Base-by-base conservation (phyloP, 2,888 invertebrate genomes). In the Cephus pygmeus region DNA sequence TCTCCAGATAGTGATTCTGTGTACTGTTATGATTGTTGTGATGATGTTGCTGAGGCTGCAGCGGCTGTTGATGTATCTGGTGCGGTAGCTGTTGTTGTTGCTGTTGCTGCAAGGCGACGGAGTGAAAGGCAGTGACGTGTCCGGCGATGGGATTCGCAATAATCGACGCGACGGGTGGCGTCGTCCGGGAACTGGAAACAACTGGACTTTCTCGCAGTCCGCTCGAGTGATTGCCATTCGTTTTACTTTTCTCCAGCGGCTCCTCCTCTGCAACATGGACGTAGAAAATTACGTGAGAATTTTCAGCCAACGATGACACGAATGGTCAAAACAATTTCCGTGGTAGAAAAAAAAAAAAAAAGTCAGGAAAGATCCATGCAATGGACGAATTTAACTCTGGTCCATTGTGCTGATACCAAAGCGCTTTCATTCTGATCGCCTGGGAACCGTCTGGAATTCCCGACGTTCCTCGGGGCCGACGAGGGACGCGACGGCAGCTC, bases 1-100 rank as follows among this genome's bases (percentile, higher is more conserved):
- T 90, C 79, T 90, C 90, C 82, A 88, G 80, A 81, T 87, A 90
- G 77, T 90, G 88, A 85, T 89, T 90, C 82, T 89, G 90, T 84
- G 83, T 75, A 73, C 86, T 84, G 81, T 80, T 87, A 80, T 87
- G 87, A 83, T 89, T 88, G 84, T 90, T 88, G 79, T 88, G 87
- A 76, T 90, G 88, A 86, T 91, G 85, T 81, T 88, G 87, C 35
- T 79, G 84, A 69, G 81, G 85, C 76, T 81, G 83, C 68, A 80
- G 83, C 31, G 69, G 83, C 77, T 80, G 80, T 36, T 80, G 82
- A 74, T 76, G 77, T 68, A 79, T 81, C 3, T 79, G 73, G 12
- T 79, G 79, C 11, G 73, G 80, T 36, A 76, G 81, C 15, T 81
- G 81, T 23, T 73, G 78, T 12, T 79, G 81, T 11, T 79, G 79